These are phyloP conservation scores for Zosterops pallidus DNA, from an alignment of 2,113 vertebrate genomes.

Conservation along the genomic window DNA sequence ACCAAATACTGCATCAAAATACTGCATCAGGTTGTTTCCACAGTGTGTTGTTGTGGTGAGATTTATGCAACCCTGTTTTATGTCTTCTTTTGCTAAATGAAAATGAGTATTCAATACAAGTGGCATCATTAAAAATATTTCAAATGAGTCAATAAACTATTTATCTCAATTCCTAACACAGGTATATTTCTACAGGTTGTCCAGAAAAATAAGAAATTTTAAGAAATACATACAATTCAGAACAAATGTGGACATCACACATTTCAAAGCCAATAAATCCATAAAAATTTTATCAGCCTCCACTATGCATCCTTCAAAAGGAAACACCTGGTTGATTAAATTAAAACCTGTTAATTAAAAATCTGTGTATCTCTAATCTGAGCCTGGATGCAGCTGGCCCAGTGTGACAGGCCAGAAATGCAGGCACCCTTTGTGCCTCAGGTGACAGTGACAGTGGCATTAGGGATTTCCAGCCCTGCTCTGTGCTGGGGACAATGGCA, in stretches of 20 bases:
- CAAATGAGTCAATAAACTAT: background rate
- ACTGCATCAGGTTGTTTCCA: background rate
- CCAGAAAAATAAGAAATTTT: background rate
- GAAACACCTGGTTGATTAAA: background rate
- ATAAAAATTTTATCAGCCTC: background rate
- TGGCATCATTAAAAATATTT: background rate
- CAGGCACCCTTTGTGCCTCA: background rate
- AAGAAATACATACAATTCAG: background rate
- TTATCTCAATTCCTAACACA: background rate
- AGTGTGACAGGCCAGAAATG: background rate
- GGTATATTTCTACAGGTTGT: background rate
- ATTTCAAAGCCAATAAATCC: background rate
- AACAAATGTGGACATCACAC: background rate
- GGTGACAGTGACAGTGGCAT: background rate
- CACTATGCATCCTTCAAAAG: background rate
- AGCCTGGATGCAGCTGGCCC: background rate
- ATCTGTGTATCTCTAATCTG: background rate
- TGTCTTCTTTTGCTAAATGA: background rate
- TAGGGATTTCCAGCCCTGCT: accelerated
- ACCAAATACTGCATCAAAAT: background rate
- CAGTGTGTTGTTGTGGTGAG: background rate
- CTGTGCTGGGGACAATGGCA: background rate
- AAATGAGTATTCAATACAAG: background rate
- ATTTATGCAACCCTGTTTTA: background rate
- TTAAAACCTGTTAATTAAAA: background rate